Evolutionary conservation across 2,888 invertebrate genomes (phyloP).

Genomic region (Branchipolynoe longqiensis): DNA sequence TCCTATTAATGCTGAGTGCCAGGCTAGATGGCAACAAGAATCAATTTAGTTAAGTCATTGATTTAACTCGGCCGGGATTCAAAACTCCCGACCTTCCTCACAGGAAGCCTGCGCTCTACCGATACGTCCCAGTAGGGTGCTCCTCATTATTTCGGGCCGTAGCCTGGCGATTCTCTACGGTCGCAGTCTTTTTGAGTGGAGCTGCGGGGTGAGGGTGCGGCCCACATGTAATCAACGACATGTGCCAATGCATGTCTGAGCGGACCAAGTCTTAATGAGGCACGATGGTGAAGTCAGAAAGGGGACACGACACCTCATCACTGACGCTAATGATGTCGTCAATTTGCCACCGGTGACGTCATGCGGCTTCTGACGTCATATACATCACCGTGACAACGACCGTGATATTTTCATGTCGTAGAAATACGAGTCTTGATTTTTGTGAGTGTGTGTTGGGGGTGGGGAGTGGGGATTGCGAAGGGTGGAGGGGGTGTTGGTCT

Average conservation of each 20-base stretch:
- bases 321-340: conserved; percentile 17
- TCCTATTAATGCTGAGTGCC: no score
- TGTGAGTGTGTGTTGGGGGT: background rate
- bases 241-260: conserved; percentile 26
- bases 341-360: conserved; percentile 5
- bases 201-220: background rate
- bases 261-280: conserved; percentile 36
- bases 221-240: background rate
- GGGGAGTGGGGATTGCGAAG: background rate
- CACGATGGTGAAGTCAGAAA: background rate
- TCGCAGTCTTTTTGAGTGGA: no score
- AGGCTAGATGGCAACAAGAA: no score
- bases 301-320: background rate
- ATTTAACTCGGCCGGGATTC: no score
- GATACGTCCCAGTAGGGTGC: no score
- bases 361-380: background rate
- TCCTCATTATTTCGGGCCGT: no score
- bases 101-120: no score
- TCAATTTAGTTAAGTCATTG: no score
- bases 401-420: background rate
- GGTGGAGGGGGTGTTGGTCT: background rate
- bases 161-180: no score
- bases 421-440: background rate
- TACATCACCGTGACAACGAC: background rate
- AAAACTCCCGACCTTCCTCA: no score